Evolutionary conservation across 2,113 vertebrate species (phyloP).

Genomic region (Hepsetus odoe): DNA sequence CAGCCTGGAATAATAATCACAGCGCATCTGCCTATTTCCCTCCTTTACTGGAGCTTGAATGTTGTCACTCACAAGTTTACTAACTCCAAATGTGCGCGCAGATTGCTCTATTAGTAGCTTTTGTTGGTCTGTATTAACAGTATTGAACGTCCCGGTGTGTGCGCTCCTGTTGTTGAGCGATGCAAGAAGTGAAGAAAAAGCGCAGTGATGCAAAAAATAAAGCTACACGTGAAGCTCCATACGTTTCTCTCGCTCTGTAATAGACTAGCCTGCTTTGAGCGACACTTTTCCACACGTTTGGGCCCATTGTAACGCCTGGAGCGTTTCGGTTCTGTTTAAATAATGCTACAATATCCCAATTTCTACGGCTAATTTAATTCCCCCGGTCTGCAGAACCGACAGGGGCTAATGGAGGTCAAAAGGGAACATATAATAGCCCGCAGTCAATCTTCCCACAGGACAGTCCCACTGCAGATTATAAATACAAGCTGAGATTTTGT

Average conservation of each 20-base stretch:
- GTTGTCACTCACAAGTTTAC: constrained; percentile 46
- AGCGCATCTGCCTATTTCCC: constrained; percentile 50
- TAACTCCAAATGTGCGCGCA: constrained; percentile 27
- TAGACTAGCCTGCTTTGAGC: neutral
- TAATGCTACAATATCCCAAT: neutral
- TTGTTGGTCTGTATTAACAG: constrained; percentile 8
- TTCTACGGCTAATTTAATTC: constrained; percentile 9
- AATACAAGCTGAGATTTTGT: neutral
- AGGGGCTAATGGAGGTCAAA: constrained; percentile 36
- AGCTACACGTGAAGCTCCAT: neutral
- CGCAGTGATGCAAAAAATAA: neutral
- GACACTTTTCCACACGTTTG: neutral
- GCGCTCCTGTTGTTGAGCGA: constrained; percentile 7
- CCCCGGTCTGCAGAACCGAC: constrained; percentile 61
- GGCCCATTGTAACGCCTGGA: neutral
- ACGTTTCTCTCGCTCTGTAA: neutral
- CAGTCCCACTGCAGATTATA: constrained; percentile 11
- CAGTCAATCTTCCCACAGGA: constrained; percentile 50
- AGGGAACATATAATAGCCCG: neutral
- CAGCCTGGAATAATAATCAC: constrained; percentile 58
- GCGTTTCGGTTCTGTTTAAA: constrained; percentile 11
- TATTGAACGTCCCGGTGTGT: neutral
- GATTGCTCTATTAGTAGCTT: constrained; percentile 9
- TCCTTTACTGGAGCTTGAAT: constrained; percentile 41
- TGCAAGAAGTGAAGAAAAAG: neutral